phyloP scores from a whole-genome alignment of 2,797 vertebrate genomes.

The Gastrophryne carolinensis region DNA sequence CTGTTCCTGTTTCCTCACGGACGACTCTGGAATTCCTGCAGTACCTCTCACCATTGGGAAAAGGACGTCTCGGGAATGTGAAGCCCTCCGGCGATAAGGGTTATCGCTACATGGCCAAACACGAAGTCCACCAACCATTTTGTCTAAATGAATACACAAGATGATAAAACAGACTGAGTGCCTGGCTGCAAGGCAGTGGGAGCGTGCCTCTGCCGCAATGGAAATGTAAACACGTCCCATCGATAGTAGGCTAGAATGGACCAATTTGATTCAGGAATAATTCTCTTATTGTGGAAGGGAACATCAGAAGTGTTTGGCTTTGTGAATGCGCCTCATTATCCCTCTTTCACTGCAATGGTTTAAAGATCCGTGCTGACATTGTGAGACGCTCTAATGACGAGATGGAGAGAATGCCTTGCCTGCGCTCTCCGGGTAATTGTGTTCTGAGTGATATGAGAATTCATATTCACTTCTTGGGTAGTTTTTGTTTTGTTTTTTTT shows the following conservation, averaged over 20 bases:
- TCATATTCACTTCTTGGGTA: too few relatives aligned
- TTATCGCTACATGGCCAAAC: too few relatives aligned
- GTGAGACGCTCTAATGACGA: slow-evolving; percentile 18
- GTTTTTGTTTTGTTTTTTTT: too few relatives aligned
- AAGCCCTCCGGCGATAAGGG: slow-evolving; percentile 54
- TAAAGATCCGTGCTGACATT: background rate
- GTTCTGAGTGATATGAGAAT: background rate
- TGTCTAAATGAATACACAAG: accelerated
- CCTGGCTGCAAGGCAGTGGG: slow-evolving; percentile 4
- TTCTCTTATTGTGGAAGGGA: slow-evolving; percentile 22
- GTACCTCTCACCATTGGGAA: too few relatives aligned
- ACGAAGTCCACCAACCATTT: too few relatives aligned
- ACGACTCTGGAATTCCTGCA: too few relatives aligned
- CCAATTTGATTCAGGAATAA: slow-evolving; percentile 24
- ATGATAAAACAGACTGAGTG: slow-evolving; percentile 4
- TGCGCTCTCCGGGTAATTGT: slow-evolving; percentile 5
- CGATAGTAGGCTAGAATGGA: background rate
- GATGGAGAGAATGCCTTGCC: background rate
- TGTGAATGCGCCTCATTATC: slow-evolving; percentile 5
- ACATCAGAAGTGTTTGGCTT: slow-evolving; percentile 22
- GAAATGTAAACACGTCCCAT: background rate
- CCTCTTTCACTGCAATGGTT: background rate
- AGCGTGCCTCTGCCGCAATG: slow-evolving; percentile 11
- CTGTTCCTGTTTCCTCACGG: too few relatives aligned
- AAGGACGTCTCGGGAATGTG: too few relatives aligned